These are phyloP conservation scores for Agrochola circellaris DNA, from an alignment of 2,888 invertebrate genomes.

Conservation along the genomic window DNA sequence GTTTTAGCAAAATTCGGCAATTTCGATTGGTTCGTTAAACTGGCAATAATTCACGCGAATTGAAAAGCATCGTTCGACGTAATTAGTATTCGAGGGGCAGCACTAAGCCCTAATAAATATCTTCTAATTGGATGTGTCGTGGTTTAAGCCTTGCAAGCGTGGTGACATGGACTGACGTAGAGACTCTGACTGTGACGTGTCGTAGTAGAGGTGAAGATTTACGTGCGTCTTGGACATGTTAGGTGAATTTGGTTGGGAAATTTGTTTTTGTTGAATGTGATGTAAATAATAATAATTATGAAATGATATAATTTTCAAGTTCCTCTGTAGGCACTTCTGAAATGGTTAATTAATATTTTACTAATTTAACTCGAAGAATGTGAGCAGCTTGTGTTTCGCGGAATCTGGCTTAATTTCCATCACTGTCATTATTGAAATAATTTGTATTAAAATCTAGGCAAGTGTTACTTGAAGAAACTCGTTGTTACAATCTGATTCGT, in stretches of 20 bases:
- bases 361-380: background rate
- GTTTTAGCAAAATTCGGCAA: constrained; percentile 16
- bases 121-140: constrained; percentile 81
- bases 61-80: constrained; percentile 54
- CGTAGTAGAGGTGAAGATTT: constrained; percentile 51
- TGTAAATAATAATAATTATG: background rate
- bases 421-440: background rate
- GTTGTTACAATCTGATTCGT: background rate
- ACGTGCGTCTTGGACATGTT: constrained; percentile 1
- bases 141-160: constrained; percentile 71
- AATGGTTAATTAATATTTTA: background rate
- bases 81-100: constrained; percentile 65
- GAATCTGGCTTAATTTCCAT: background rate
- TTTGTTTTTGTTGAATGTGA: background rate
- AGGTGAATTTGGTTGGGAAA: background rate
- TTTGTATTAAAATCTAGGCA: background rate
- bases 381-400: background rate
- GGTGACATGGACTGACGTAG: constrained; percentile 65
- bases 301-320: background rate
- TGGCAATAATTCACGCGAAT: constrained; percentile 54
- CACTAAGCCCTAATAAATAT: constrained; percentile 81
- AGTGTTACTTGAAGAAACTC: background rate
- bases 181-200: constrained; percentile 51
- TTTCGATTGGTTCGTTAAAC: constrained; percentile 47
- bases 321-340: background rate